Conservation (phyloP, 2,113 vertebrate species). For the Raja brachyura region DNA sequence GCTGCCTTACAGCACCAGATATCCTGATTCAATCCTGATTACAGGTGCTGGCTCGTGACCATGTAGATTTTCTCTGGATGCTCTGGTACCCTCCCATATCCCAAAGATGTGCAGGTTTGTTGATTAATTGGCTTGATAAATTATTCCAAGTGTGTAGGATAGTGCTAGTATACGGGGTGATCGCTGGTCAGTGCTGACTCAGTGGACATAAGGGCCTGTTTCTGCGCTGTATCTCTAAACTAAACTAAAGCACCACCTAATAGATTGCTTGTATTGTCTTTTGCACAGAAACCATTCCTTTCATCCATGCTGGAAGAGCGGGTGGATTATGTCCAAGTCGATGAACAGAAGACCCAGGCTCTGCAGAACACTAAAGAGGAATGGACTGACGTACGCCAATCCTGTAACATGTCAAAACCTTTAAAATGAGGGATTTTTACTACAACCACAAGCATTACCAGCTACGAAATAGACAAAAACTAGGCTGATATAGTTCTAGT, state of each 20-base stretch:
- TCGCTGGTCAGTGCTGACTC: too few species aligned
- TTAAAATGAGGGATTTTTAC: constrained; percentile 49
- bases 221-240: too few species aligned
- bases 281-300: constrained; percentile 73
- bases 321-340: constrained; percentile 93
- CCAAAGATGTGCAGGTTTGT: too few species aligned
- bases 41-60: too few species aligned
- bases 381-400: constrained; percentile 89
- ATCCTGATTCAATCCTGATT: too few species aligned
- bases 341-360: constrained; percentile 95
- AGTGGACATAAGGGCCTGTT: too few species aligned
- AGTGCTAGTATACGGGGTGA: too few species aligned
- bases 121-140: too few species aligned
- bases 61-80: too few species aligned
- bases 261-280: constrained; percentile 36
- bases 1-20: too few species aligned
- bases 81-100: too few species aligned
- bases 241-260: neutral
- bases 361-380: constrained; percentile 88
- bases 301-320: constrained; percentile 69
- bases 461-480: neutral
- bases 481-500: neutral
- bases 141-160: too few species aligned
- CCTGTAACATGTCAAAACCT: constrained; percentile 57
- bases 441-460: neutral